Conservation (phyloP, 2,888 invertebrate genomes). For the Rambutsinella grinnellia region DNA sequence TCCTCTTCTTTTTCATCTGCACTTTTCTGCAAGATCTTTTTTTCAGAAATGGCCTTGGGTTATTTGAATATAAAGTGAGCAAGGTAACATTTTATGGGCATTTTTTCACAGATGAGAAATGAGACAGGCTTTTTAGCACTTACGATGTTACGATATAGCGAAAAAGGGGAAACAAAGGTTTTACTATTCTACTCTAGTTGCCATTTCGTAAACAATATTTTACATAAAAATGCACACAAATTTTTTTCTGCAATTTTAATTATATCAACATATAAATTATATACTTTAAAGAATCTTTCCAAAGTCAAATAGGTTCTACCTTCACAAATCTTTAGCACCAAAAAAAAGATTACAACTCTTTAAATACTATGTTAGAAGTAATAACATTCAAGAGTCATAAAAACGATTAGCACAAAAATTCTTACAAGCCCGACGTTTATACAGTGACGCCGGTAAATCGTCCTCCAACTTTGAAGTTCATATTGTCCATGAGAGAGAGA, state of each 20-base stretch:
- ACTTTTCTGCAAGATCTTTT: not conserved
- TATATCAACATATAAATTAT: slow-evolving; percentile 28
- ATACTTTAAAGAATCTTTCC: no score
- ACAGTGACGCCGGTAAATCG: slow-evolving; percentile 7
- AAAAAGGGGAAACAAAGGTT: not conserved
- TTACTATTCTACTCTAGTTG: not conserved
- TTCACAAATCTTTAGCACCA: no score
- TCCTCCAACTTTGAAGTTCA: slow-evolving; percentile 5
- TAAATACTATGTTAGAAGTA: no score
- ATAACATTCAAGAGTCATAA: no score
- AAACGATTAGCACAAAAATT: no score
- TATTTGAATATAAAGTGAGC: slow-evolving; percentile 47
- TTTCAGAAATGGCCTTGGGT: slow-evolving; percentile 48
- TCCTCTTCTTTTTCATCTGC: not conserved
- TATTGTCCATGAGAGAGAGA: slow-evolving; percentile 7
- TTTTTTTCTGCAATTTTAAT: slow-evolving; percentile 21
- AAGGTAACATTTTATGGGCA: slow-evolving; percentile 47
- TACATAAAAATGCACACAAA: not conserved
- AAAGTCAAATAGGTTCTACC: slow-evolving; percentile 3
- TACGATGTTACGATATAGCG: not conserved
- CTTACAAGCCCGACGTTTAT: no score
- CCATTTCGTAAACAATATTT: not conserved
- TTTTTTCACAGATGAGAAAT: slow-evolving; percentile 29
- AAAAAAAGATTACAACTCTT: no score
- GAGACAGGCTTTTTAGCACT: slow-evolving; percentile 40